phyloP scores from a whole-genome alignment of 1,140 invertebrate species.

The Cardiocondyla obscurior region DNA sequence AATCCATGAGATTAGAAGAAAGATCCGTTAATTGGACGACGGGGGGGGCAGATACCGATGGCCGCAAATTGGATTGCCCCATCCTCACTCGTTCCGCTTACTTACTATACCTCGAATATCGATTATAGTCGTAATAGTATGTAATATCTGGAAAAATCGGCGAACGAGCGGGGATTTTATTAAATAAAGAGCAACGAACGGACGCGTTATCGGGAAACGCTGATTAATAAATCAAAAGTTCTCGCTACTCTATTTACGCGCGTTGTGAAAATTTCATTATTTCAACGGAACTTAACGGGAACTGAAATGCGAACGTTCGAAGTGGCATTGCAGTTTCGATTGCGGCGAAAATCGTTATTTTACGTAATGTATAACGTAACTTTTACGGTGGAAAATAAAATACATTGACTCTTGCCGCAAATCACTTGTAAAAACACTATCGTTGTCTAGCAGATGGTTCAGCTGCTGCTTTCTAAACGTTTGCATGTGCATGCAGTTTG shows the following conservation, averaged over 20 bases:
- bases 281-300: background rate
- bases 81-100: constrained; percentile 45
- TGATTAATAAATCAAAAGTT: constrained; percentile 11
- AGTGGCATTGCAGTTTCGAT: too few species aligned
- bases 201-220: background rate
- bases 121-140: constrained; percentile 66
- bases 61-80: constrained; percentile 62
- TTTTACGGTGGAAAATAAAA: too few species aligned
- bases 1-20: constrained; percentile 64
- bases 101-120: constrained; percentile 61
- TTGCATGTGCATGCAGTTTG: background rate
- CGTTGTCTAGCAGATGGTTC: background rate
- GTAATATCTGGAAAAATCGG: constrained; percentile 56
- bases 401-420: background rate
- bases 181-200: constrained; percentile 2
- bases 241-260: background rate
- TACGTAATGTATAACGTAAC: too few species aligned
- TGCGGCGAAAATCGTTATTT: too few species aligned
- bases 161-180: constrained; percentile 11
- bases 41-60: constrained; percentile 18
- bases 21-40: constrained; percentile 64
- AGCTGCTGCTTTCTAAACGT: background rate
- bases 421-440: background rate
- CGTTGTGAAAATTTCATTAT: background rate
- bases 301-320: too few species aligned